Base-by-base conservation (phyloP, 1,140 invertebrate species). In the Halotydeus destructor region DNA sequence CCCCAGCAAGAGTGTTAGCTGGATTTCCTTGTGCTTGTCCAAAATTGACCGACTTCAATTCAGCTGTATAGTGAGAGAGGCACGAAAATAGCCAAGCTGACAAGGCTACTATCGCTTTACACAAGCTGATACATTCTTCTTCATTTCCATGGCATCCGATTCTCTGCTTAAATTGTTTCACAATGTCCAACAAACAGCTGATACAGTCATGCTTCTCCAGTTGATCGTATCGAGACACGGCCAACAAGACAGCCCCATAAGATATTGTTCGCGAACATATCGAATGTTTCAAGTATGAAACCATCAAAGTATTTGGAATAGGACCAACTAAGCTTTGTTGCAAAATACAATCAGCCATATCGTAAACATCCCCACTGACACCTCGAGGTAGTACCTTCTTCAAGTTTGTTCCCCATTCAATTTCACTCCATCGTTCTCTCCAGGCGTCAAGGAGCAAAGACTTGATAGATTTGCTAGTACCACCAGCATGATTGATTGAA, bases 361-460 rank as follows among this genome's bases (percentile, higher is more conserved):
- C 83, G 57, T 85, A 85, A 1, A 84, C 75, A 69, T 86, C 82
- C 14, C 82, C 82, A 54, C 77, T 81, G 1, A 85, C 79, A 25
- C 81, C 50, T 38, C 52, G 21, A 8, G 53, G 52, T 4, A 62
- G 45, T n/a, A 61, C 49, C 33, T 49, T 78, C 67, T 91, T 89
- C 24, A 91, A 82, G 56, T 88, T 80, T 45, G 89, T 86, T 23
- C 84, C 84, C 84, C 84, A 94, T 60, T 88, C 78, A 22, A 88
- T 69, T 63, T 91, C 84, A 9, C 76, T 77, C 85, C 85, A 93
- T 40, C 85, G 66, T 64, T 91, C 84, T 52, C 82, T 66, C 85
- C 85, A 94, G 31, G 85, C 86, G 60, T 74, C 69, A 23, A 88
- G 60, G 45, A 91, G 67, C 8, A 86, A 63, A 43, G 76, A 75